These are phyloP conservation scores for Meliscaeva auricollis DNA, from an alignment of 2,888 invertebrate species.

Conservation along the genomic window DNA sequence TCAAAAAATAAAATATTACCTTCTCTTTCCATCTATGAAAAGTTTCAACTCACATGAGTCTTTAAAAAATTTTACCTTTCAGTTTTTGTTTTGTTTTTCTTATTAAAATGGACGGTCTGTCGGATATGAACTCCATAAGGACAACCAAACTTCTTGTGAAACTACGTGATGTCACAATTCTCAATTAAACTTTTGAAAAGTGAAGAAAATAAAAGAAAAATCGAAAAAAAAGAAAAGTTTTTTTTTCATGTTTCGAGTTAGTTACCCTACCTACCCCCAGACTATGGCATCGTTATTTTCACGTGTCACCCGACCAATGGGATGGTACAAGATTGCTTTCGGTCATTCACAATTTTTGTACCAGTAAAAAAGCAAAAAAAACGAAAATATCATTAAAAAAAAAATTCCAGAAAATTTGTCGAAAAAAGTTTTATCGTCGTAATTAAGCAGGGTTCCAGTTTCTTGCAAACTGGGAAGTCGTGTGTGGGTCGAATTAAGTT, in stretches of 20 bases:
- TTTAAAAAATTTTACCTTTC: conserved; percentile 42
- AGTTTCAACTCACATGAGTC: conserved; percentile 51
- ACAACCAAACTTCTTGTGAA: conserved; percentile 27
- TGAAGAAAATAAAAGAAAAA: not conserved
- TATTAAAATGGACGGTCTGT: conserved; percentile 36
- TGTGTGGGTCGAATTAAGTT: not conserved
- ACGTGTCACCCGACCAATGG: conserved; percentile 23
- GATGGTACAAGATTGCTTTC: not conserved
- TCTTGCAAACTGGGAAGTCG: not conserved
- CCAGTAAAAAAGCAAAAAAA: conserved; percentile 14
- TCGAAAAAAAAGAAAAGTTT: not conserved
- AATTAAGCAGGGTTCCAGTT: conserved; percentile 42
- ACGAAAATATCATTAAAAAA: conserved; percentile 37
- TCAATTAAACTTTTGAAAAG: conserved; percentile 63
- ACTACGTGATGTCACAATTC: conserved; percentile 69
- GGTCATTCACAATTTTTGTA: conserved; percentile 38
- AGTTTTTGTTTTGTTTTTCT: not conserved
- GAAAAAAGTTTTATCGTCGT: conserved; percentile 14
- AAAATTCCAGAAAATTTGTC: conserved; percentile 31
- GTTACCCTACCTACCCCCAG: not conserved
- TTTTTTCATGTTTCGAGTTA: not conserved
- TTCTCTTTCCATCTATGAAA: not conserved
- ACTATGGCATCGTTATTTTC: conserved; percentile 30
- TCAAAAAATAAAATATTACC: not conserved
- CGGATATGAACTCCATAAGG: conserved; percentile 23